These are phyloP conservation scores for Scalopus aquaticus DNA, from an alignment of 2,113 vertebrate species.

Conservation along the genomic window DNA sequence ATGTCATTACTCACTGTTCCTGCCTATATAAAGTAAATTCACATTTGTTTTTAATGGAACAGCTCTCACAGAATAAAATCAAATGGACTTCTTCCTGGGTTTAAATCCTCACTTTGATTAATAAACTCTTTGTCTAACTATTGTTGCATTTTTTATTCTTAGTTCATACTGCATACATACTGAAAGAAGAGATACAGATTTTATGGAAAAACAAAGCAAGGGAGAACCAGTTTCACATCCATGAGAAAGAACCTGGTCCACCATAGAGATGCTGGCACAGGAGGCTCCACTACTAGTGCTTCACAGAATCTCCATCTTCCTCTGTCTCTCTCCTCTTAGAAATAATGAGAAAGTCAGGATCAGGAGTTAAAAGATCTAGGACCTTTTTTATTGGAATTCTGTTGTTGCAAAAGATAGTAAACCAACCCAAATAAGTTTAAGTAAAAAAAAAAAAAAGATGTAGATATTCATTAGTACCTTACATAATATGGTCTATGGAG, in stretches of 20 bases:
- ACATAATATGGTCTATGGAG: not conserved
- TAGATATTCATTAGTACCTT: not conserved
- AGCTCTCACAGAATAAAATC: no score
- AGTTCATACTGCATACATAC: no score
- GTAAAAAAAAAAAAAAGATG: no score
- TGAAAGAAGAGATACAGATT: not conserved
- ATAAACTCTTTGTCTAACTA: no score
- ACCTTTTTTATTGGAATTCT: not conserved
- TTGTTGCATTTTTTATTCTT: no score
- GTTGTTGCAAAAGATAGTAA: not conserved
- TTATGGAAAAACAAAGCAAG: not conserved
- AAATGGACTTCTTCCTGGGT: no score
- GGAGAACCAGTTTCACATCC: not conserved
- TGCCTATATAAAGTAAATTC: no score
- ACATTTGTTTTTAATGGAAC: no score
- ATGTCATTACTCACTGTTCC: no score
- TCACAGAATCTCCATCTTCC: not conserved
- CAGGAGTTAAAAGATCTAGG: not conserved
- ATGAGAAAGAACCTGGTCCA: not conserved
- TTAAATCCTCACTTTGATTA: no score
- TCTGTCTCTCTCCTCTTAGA: not conserved
- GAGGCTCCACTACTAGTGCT: not conserved
- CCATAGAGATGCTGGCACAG: rapidly evolving
- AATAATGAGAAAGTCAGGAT: not conserved
- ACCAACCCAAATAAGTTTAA: not conserved